phyloP scores from a whole-genome alignment of 2,888 invertebrate species.

The Himalopsyche tibetana region DNA sequence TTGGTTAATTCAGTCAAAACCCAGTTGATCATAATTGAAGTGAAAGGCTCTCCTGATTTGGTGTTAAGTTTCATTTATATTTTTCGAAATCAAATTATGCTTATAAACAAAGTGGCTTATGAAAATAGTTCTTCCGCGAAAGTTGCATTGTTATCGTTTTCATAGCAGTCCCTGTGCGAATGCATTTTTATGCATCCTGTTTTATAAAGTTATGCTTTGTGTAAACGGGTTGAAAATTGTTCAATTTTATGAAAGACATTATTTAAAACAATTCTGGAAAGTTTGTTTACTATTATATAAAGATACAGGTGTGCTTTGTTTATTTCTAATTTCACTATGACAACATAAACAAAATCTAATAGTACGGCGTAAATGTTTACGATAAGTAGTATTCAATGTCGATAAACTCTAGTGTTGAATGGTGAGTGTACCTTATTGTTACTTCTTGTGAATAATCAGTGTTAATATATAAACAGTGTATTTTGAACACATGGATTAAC shows the following conservation, averaged over 20 bases:
- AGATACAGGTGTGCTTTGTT: conserved; percentile 55
- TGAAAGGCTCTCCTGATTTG: conserved; percentile 34
- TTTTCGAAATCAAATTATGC: conserved; percentile 43
- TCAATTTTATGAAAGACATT: conserved; percentile 10
- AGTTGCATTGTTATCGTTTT: conserved; percentile 58
- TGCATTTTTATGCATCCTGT: conserved; percentile 56
- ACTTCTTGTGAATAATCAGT: conserved; percentile 5
- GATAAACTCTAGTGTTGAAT: conserved; percentile 46
- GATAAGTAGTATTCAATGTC: conserved; percentile 45
- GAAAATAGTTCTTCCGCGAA: conserved; percentile 46
- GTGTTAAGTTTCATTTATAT: conserved; percentile 55
- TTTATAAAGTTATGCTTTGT: conserved; percentile 46
- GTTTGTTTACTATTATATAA: conserved; percentile 41
- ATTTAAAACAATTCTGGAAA: conserved; percentile 18
- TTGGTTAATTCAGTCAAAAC: conserved; percentile 19
- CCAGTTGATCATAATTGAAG: neutral
- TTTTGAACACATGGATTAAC: neutral
- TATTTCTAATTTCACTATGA: conserved; percentile 48
- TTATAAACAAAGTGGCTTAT: conserved; percentile 44
- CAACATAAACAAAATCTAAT: conserved; percentile 53
- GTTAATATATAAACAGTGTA: neutral
- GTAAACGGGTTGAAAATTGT: conserved; percentile 37
- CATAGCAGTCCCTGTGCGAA: conserved; percentile 52
- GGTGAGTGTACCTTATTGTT: conserved; percentile 27
- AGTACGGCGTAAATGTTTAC: conserved; percentile 51